These are phyloP conservation scores for Trinectes maculatus DNA, from an alignment of 2,113 vertebrate genomes.

Conservation along the genomic window DNA sequence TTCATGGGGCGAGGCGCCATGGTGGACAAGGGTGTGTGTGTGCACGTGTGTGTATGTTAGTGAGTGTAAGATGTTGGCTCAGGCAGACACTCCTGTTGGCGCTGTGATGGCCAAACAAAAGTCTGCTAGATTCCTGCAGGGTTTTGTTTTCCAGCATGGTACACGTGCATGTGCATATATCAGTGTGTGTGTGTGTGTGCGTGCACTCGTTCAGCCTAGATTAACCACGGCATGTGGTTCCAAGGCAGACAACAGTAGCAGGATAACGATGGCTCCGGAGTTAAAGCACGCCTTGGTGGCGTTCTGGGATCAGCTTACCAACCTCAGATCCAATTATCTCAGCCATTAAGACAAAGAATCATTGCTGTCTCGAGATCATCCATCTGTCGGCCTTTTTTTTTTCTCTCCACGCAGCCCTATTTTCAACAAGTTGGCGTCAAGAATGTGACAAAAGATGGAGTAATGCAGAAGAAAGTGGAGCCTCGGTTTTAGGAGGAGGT, in stretches of 20 bases:
- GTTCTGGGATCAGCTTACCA: constrained; percentile 68
- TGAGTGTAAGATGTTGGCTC: constrained; percentile 63
- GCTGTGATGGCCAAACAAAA: constrained; percentile 68
- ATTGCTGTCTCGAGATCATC: constrained; percentile 39
- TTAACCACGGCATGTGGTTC: constrained; percentile 56
- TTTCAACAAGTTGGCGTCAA: constrained; percentile 7
- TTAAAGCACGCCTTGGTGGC: constrained; percentile 61
- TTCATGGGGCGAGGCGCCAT: constrained; percentile 59
- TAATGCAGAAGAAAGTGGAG: neutral
- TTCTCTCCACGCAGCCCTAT: neutral
- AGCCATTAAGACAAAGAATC: constrained; percentile 53
- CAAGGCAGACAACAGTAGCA: constrained; percentile 62
- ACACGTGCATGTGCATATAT: constrained; percentile 15
- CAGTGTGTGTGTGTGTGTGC: constrained; percentile 17
- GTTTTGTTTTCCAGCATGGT: constrained; percentile 53
- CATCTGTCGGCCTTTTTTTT: constrained; percentile 52
- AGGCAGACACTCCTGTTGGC: constrained; percentile 63
- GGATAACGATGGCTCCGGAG: constrained; percentile 74
- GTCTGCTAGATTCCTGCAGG: constrained; percentile 62
- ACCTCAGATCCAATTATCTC: constrained; percentile 72
- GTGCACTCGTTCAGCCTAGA: neutral
- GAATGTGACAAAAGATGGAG: constrained; percentile 17
- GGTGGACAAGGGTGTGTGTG: constrained; percentile 45
- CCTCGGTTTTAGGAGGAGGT: constrained; percentile 29
- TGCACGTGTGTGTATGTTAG: constrained; percentile 27